Evolutionary conservation across 2,888 invertebrate species (phyloP).

Genomic region (Ernsta delagoae): DNA sequence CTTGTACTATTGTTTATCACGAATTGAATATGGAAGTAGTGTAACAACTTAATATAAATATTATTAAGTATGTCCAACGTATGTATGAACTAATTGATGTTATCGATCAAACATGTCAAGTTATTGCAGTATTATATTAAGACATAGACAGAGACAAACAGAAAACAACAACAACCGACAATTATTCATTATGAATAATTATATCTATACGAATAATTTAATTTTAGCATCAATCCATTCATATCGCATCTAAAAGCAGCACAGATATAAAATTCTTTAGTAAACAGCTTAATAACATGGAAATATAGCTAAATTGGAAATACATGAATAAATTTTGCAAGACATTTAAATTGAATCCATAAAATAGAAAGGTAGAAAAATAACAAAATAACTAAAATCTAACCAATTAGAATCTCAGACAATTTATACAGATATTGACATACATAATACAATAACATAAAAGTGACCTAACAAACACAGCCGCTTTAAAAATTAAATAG

Average conservation of each 20-base stretch:
- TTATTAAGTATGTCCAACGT: too few species aligned
- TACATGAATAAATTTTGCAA: background rate
- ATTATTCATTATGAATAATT: background rate
- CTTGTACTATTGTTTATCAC: background rate
- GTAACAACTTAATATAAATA: slow-evolving; percentile 20
- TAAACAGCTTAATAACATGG: background rate
- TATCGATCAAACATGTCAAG: background rate
- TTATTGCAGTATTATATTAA: background rate
- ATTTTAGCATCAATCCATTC: background rate
- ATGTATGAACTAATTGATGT: slow-evolving; percentile 2
- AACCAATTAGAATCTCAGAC: too few species aligned
- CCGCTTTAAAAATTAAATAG: too few species aligned
- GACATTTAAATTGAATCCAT: too few species aligned
- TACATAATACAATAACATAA: too few species aligned
- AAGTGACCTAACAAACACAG: too few species aligned
- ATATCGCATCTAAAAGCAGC: background rate
- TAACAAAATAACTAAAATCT: too few species aligned
- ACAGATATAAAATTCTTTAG: background rate
- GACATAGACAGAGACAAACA: background rate
- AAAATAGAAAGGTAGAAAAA: too few species aligned
- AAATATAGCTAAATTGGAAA: background rate
- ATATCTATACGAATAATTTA: background rate
- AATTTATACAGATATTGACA: too few species aligned
- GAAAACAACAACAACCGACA: background rate
- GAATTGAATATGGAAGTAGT: background rate